Conservation (phyloP, 2,113 vertebrate genomes). For the Callospermophilus lateralis region DNA sequence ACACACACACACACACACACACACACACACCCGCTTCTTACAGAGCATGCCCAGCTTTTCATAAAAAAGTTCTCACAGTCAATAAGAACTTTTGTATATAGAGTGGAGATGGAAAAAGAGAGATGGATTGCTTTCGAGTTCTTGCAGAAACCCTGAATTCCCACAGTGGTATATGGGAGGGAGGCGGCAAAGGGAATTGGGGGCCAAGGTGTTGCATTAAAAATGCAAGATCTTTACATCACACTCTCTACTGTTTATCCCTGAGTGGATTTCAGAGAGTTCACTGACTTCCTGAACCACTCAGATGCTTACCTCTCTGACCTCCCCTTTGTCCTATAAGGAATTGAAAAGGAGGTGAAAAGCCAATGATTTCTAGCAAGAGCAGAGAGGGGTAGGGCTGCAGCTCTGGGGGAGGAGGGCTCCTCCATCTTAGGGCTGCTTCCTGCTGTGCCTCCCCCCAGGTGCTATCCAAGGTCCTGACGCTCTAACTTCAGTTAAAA, state of each 20-base stretch:
- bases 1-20: neutral
- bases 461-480: neutral
- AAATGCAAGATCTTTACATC: neutral
- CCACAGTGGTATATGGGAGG: neutral
- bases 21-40: neutral
- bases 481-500: neutral
- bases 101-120: neutral
- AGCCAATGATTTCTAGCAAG: neutral
- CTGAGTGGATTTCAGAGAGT: constrained; percentile 11
- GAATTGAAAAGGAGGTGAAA: neutral
- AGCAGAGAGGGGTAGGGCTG: neutral
- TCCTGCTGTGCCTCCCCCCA: too few species aligned
- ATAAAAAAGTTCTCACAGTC: neutral
- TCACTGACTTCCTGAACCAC: neutral
- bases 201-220: neutral
- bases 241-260: neutral
- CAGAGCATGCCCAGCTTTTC: neutral
- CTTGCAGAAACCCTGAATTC: neutral
- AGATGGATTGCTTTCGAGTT: neutral
- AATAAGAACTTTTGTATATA: neutral
- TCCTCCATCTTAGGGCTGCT: too few species aligned
- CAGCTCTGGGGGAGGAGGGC: too few species aligned
- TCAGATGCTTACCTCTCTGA: neutral
- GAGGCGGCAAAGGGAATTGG: neutral
- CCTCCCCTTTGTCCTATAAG: neutral